phyloP scores from a whole-genome alignment of 2,113 vertebrate genomes.

The Limanda limanda region DNA sequence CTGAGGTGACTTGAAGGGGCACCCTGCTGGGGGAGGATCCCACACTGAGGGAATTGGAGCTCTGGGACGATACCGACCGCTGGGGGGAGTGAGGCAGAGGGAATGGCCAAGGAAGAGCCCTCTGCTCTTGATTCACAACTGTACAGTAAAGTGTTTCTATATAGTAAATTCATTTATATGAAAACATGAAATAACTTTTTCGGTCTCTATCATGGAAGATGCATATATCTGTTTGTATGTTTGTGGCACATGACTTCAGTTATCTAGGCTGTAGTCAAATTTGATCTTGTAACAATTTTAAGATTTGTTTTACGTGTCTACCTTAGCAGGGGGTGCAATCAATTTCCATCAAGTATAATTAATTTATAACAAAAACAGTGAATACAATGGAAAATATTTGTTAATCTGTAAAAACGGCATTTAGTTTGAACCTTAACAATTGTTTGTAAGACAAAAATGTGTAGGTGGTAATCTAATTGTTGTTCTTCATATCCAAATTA shows the following conservation, averaged over 20 bases:
- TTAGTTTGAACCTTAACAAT: no score
- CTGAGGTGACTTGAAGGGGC: conserved; percentile 31
- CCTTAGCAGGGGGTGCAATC: not conserved
- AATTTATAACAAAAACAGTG: not conserved
- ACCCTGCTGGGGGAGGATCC: conserved; percentile 77
- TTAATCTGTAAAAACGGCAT: no score
- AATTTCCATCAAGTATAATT: not conserved
- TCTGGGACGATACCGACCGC: conserved; percentile 79
- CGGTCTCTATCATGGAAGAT: not conserved
- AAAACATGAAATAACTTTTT: not conserved
- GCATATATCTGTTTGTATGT: not conserved
- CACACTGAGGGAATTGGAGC: conserved; percentile 69
- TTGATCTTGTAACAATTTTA: not conserved
- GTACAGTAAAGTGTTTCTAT: not conserved
- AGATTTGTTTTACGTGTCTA: not conserved
- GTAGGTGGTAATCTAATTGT: no score
- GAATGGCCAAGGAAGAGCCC: conserved; percentile 88
- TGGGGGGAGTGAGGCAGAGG: conserved; percentile 70
- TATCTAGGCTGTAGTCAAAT: not conserved
- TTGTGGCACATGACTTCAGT: not conserved
- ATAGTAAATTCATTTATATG: not conserved
- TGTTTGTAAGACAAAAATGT: not conserved
- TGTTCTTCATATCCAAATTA: not conserved
- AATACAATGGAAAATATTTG: no score
- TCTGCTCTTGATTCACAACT: conserved; percentile 87